Evolutionary conservation across 2,113 vertebrate species (phyloP).

Genomic region (Hemiprocne comata): DNA sequence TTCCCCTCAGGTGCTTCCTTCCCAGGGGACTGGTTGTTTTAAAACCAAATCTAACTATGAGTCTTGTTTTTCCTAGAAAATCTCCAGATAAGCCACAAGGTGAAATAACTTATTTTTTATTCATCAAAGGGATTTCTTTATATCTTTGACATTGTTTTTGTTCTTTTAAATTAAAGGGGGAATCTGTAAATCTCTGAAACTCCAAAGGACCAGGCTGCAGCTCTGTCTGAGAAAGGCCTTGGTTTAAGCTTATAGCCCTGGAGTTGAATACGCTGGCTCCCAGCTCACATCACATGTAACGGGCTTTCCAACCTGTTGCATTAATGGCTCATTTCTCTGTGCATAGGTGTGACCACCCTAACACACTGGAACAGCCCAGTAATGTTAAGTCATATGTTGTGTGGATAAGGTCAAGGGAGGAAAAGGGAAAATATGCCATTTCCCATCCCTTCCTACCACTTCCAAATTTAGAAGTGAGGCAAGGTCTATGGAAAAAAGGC

Average conservation of each 20-base stretch:
- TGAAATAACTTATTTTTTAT: neutral
- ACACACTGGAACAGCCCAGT: neutral
- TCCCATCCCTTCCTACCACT: neutral
- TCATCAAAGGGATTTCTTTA: slow-evolving; percentile 20
- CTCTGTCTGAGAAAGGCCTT: neutral
- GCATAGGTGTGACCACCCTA: neutral
- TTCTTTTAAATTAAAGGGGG: slow-evolving; percentile 21
- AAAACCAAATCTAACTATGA: slow-evolving; percentile 29
- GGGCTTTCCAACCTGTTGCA: neutral
- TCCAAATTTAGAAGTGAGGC: slow-evolving; percentile 36
- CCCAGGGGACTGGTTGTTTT: slow-evolving; percentile 39
- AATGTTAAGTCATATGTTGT: neutral
- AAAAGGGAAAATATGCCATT: slow-evolving; percentile 28
- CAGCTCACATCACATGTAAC: neutral
- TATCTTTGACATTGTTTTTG: slow-evolving; percentile 9
- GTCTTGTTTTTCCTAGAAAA: slow-evolving; percentile 58
- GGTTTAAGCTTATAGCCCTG: neutral
- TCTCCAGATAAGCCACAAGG: slow-evolving; percentile 40
- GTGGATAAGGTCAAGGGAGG: neutral
- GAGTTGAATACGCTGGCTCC: neutral
- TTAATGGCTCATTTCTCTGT: neutral
- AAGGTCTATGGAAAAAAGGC: neutral
- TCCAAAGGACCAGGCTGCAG: neutral
- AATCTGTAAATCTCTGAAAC: slow-evolving; percentile 16
- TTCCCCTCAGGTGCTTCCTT: slow-evolving; percentile 19